Base-by-base conservation (phyloP, 1,140 invertebrate species). In the Lordiphosa collinella region DNA sequence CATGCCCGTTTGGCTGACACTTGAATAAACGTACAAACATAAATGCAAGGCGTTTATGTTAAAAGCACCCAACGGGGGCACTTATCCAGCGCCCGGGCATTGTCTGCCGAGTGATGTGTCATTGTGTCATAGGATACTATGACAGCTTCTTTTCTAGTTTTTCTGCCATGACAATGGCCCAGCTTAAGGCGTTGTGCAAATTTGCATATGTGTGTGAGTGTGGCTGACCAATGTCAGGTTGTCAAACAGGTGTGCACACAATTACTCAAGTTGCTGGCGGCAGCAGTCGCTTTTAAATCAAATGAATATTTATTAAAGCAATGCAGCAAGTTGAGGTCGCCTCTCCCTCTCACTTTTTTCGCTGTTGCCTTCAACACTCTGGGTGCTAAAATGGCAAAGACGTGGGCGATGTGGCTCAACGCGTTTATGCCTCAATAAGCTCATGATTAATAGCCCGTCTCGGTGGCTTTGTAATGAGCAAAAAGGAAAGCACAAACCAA, bases 401-500 rank as follows among this genome's bases (percentile, higher is more conserved):
- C 22, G 11, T 44, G 22, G 22, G 37, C 12, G 11, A 18, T 29
- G 11, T 66, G 55, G 46, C 48, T 38, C 47, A 49, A 79, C 58
- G 79, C 61, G 55, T 69, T 80, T 69, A 79, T 80, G 76, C 78
- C 67, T 82, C 76, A 82, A 76, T 82, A 82, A 82, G 76, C 71
- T 84, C 76, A 84, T 82, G 76, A 82, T 82, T 82, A 82, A 82
- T 82, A 82, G 76, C 71, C 58, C 58, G 70, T 67, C 66, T 75
- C 59, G 31, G 40, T 69, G 56, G 66, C 66, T 64, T 46, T 67
- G 63, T 80, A 80, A 80, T 80, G 76, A 80, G 75, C 60, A 80
- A 82, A 75, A 75, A 66, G 76, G 76, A 70, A 63, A 55, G 51
- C 37, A 35, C 31, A 58, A 59, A 59, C 37, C 36, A 31, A 58